These are phyloP conservation scores for Catocala nupta DNA, from an alignment of 2,888 invertebrate species.

Conservation along the genomic window DNA sequence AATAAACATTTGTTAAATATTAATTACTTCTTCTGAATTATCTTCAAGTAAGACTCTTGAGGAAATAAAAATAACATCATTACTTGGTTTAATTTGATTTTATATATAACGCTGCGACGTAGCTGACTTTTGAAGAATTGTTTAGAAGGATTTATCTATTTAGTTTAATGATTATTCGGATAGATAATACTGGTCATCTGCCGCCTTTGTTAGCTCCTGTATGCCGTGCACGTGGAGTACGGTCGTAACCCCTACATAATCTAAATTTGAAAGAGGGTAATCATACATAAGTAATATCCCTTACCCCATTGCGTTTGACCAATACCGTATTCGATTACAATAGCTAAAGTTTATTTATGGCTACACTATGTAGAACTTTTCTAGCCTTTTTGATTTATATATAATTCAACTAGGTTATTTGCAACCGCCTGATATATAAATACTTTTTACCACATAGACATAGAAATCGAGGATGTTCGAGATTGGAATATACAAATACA, in stretches of 20 bases:
- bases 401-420: not conserved
- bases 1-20: too few species aligned
- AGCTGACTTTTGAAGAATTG: too few species aligned
- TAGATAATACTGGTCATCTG: conserved; percentile 7
- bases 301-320: conserved; percentile 17
- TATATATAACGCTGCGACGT: too few species aligned
- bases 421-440: not conserved
- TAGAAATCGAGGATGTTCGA: not conserved
- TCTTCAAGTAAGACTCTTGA: too few species aligned
- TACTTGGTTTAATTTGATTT: too few species aligned
- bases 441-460: not conserved
- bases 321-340: conserved; percentile 16
- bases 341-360: conserved; percentile 1
- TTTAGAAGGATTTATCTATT: not conserved
- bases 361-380: not conserved
- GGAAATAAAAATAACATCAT: too few species aligned
- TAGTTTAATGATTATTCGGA: not conserved
- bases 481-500: conserved; percentile 1
- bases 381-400: not conserved
- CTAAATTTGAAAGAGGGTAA: conserved; percentile 16
- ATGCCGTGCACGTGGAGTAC: conserved; percentile 4
- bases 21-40: too few species aligned
- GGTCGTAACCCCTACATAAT: conserved; percentile 9
- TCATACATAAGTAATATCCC: conserved; percentile 23
- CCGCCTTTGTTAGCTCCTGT: not conserved